phyloP scores from a whole-genome alignment of 2,797 vertebrate species.

The Alexandromys oeconomus region DNA sequence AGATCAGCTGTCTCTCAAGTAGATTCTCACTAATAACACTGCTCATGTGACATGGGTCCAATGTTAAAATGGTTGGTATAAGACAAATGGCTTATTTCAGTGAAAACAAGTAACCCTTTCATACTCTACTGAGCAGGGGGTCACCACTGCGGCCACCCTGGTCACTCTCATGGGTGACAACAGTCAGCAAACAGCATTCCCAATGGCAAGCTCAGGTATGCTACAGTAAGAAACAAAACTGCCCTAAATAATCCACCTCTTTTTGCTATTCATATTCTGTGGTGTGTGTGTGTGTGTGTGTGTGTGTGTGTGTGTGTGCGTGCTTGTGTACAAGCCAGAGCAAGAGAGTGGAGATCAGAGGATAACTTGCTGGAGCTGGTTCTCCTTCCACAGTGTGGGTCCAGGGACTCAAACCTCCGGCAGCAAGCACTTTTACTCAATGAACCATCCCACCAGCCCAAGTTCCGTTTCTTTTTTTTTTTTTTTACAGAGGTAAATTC shows the following conservation, averaged over 20 bases:
- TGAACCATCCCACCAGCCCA: neutral
- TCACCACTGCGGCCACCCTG: neutral
- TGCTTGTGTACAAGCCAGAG: neutral
- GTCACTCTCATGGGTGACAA: neutral
- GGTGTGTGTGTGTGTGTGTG: neutral
- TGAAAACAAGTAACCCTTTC: constrained; percentile 29
- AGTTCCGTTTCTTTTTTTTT: neutral
- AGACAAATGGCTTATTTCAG: neutral
- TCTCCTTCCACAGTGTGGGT: neutral
- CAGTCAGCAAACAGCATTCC: neutral
- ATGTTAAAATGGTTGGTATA: constrained; percentile 10
- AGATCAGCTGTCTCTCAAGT: neutral
- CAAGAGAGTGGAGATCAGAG: neutral
- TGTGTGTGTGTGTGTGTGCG: neutral
- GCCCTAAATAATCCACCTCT: neutral
- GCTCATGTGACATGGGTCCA: neutral
- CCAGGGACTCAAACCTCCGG: neutral
- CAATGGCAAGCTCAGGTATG: neutral
- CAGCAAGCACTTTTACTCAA: too few relatives aligned
- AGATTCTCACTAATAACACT: neutral
- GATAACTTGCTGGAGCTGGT: neutral
- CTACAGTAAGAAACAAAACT: neutral
- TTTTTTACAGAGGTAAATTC: constrained; percentile 55
- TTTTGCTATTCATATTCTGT: neutral
- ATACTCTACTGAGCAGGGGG: neutral